phyloP scores from a whole-genome alignment of 2,797 vertebrate species.

The Argentina silus region DNA sequence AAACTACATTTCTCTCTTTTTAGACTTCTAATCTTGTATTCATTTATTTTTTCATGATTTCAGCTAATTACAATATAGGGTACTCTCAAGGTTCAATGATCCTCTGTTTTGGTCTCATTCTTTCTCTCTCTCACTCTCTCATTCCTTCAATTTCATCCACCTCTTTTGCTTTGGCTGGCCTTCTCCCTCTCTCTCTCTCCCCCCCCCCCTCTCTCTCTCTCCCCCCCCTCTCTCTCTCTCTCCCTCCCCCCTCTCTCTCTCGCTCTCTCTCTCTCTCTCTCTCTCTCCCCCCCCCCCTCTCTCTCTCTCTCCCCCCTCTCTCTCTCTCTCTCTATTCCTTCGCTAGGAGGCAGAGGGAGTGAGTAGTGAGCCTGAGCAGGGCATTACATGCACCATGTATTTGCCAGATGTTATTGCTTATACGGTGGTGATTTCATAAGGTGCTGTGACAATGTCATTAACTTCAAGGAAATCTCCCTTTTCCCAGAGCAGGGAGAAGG shows the following conservation, averaged over 20 bases:
- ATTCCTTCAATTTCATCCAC: too few relatives aligned
- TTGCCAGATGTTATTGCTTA: slow-evolving; percentile 83
- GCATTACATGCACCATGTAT: slow-evolving; percentile 76
- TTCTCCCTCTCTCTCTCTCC: neutral
- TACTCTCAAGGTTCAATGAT: neutral
- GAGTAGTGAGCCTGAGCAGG: slow-evolving; percentile 67
- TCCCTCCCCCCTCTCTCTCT: slow-evolving; percentile 16
- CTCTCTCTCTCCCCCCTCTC: slow-evolving; percentile 29
- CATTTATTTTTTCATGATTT: neutral
- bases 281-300: neutral
- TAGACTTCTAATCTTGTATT: neutral
- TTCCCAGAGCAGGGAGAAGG: slow-evolving; percentile 27
- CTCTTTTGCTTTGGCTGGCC: neutral
- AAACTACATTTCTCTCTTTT: neutral
- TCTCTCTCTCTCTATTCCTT: slow-evolving; percentile 9
- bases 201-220: slow-evolving; percentile 9
- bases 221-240: slow-evolving; percentile 7
- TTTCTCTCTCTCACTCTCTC: neutral
- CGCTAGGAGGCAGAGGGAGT: slow-evolving; percentile 36
- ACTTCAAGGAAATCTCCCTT: slow-evolving; percentile 63
- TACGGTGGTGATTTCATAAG: slow-evolving; percentile 77
- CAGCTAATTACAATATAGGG: neutral
- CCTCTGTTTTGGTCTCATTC: neutral
- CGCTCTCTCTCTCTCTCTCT: neutral
- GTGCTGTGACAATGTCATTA: slow-evolving; percentile 78